Conservation (phyloP, 2,888 invertebrate genomes). For the Dolichomitus sp. region DNA sequence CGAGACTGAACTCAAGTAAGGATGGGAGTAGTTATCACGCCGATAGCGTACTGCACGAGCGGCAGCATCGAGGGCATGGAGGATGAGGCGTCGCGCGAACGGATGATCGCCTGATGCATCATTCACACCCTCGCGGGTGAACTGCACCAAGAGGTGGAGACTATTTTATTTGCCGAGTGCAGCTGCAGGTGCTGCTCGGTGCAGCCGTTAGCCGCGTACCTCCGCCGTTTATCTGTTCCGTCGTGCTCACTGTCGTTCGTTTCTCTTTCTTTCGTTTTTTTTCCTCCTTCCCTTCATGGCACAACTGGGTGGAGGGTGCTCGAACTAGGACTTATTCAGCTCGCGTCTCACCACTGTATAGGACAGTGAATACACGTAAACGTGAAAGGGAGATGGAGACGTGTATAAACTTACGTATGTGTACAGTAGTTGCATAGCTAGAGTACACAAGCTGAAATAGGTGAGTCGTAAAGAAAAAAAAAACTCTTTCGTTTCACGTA, state of each 20-base stretch:
- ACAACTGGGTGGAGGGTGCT: slow-evolving; percentile 42
- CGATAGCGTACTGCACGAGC: slow-evolving; percentile 44
- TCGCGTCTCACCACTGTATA: slow-evolving; percentile 50
- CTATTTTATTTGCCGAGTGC: slow-evolving; percentile 67
- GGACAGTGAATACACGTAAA: slow-evolving; percentile 36
- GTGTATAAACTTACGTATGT: slow-evolving; percentile 44
- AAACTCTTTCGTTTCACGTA: slow-evolving; percentile 37
- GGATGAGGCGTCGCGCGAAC: slow-evolving; percentile 25
- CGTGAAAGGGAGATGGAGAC: slow-evolving; percentile 48
- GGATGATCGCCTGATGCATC: slow-evolving; percentile 69
- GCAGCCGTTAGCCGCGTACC: slow-evolving; percentile 64
- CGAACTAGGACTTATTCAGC: slow-evolving; percentile 62
- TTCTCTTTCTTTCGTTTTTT: slow-evolving; percentile 34
- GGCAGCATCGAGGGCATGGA: not conserved
- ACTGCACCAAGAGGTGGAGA: slow-evolving; percentile 46
- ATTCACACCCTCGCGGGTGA: slow-evolving; percentile 69
- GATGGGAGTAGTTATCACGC: slow-evolving; percentile 44
- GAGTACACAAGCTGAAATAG: slow-evolving; percentile 33
- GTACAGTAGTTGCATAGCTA: not conserved
- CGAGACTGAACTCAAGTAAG: slow-evolving; percentile 31
- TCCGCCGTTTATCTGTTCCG: slow-evolving; percentile 63
- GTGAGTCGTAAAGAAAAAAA: slow-evolving; percentile 39
- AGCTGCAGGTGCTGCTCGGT: slow-evolving; percentile 59
- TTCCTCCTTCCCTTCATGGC: slow-evolving; percentile 6
- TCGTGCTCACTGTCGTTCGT: slow-evolving; percentile 59